Percentiles rank a stretch among this genome's conserved stretches.
Conservation (phyloP, 2,113 vertebrate species). For the Phalacrocorax pelagicus region DNA sequence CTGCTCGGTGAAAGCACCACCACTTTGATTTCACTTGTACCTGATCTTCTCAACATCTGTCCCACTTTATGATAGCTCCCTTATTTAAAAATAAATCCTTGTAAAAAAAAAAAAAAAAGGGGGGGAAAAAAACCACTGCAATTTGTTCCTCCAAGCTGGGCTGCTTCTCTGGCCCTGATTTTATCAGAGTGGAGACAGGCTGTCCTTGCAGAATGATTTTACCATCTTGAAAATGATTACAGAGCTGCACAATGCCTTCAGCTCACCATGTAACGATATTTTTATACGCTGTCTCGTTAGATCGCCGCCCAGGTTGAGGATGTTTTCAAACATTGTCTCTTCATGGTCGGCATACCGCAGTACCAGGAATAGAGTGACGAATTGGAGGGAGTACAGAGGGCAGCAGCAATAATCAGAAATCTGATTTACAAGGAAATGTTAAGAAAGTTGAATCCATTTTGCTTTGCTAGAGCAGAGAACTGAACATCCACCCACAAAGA, state of each 20-base stretch:
- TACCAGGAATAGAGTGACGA: constrained; percentile 15
- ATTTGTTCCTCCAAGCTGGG: constrained; percentile 56
- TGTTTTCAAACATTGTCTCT: constrained; percentile 52
- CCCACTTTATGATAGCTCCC: constrained; percentile 13
- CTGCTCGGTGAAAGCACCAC: neutral
- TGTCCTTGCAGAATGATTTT: constrained; percentile 68
- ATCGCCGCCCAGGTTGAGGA: constrained; percentile 14
- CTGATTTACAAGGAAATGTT: constrained; percentile 51
- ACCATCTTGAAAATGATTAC: constrained; percentile 62
- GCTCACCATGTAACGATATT: constrained; percentile 30
- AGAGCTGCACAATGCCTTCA: constrained; percentile 50
- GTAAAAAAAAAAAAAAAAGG: accelerated
- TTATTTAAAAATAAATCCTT: constrained; percentile 50
- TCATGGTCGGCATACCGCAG: neutral
- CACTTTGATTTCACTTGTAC: neutral
- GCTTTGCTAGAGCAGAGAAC: neutral
- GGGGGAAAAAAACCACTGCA: neutral
- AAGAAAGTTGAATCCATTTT: constrained; percentile 21
- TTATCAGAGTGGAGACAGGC: constrained; percentile 65
- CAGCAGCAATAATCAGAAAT: constrained; percentile 57
- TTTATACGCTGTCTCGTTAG: constrained; percentile 48
- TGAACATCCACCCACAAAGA: neutral
- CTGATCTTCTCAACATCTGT: constrained; percentile 28
- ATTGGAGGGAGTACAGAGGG: constrained; percentile 52
- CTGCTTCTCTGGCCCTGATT: constrained; percentile 63